phyloP scores from a whole-genome alignment of 2,888 invertebrate genomes.

The Sycophila texana region DNA sequence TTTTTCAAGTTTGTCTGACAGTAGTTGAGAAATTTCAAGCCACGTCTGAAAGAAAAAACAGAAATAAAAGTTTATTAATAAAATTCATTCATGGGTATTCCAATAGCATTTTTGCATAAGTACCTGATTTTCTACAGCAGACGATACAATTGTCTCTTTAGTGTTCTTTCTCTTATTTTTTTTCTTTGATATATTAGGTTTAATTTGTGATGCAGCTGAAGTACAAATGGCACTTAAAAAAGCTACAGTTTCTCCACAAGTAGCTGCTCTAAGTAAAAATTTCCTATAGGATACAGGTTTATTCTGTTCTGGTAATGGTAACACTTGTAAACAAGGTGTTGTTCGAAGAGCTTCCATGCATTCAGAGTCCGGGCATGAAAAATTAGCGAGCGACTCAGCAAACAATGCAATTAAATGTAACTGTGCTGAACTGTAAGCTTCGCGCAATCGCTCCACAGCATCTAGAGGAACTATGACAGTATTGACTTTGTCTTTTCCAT shows the following conservation, averaged over 20 bases:
- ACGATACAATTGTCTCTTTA: conserved; percentile 63
- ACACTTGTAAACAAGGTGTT: conserved; percentile 63
- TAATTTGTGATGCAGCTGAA: conserved; percentile 63
- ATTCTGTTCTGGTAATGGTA: conserved; percentile 65
- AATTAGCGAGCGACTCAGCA: conserved; percentile 66
- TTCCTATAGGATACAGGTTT: conserved; percentile 68
- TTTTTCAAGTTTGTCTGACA: conserved; percentile 66
- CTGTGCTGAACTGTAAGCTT: conserved; percentile 70
- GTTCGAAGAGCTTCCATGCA: conserved; percentile 66
- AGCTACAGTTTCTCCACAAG: conserved; percentile 72
- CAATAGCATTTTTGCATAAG: conserved; percentile 28
- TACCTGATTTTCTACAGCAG: conserved; percentile 66
- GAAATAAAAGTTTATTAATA: conserved; percentile 1
- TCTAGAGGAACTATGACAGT: conserved; percentile 72
- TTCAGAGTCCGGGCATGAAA: conserved; percentile 65
- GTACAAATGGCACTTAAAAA: conserved; percentile 70
- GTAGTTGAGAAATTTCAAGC: conserved; percentile 65
- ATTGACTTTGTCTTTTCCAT: conserved; percentile 64
- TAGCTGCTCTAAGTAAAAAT: conserved; percentile 71
- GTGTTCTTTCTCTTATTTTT: conserved; percentile 70
- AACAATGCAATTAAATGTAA: conserved; percentile 67
- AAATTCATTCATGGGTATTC: neutral
- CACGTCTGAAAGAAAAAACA: conserved; percentile 66
- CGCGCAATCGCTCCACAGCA: conserved; percentile 70
- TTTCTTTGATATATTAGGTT: conserved; percentile 65